A percentile compares a stretch with the other conserved stretches of the same genome.
phyloP scores from a whole-genome alignment of 2,888 invertebrate genomes.

The Lithophane semibrunnea region DNA sequence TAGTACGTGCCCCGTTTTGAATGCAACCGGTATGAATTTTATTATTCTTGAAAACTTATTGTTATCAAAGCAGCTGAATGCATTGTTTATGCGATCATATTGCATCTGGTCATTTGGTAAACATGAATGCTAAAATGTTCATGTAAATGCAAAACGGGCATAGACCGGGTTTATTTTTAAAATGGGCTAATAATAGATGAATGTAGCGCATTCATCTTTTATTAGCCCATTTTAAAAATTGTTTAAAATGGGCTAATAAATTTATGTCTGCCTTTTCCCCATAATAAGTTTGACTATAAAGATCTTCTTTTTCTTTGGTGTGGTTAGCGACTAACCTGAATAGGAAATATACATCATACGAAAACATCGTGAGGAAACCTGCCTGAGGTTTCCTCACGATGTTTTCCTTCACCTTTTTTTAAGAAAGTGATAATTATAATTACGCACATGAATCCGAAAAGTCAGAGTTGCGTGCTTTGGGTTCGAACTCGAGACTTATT shows the following conservation, averaged over 20 bases:
- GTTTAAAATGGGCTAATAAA: constrained; percentile 33
- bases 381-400: too few relatives aligned
- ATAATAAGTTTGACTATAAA: background rate
- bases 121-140: constrained; percentile 56
- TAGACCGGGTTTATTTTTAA: constrained; percentile 28
- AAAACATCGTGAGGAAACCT: too few relatives aligned
- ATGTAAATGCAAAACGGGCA: constrained; percentile 42
- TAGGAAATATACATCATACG: too few relatives aligned
- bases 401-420: too few relatives aligned
- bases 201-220: too few relatives aligned
- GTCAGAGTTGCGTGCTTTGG: too few relatives aligned
- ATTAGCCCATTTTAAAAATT: too few relatives aligned
- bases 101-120: constrained; percentile 63
- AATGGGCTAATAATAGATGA: constrained; percentile 30
- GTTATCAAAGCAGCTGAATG: constrained; percentile 82
- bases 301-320: too few relatives aligned
- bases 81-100: constrained; percentile 62
- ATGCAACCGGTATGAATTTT: constrained; percentile 84
- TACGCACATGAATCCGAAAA: too few relatives aligned
- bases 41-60: constrained; percentile 88
- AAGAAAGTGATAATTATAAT: too few relatives aligned
- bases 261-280: background rate
- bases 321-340: too few relatives aligned
- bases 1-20: constrained; percentile 80
- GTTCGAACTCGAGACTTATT: too few relatives aligned